Conservation (phyloP, 2,888 invertebrate species). For the Phragmatobia fuliginosa region DNA sequence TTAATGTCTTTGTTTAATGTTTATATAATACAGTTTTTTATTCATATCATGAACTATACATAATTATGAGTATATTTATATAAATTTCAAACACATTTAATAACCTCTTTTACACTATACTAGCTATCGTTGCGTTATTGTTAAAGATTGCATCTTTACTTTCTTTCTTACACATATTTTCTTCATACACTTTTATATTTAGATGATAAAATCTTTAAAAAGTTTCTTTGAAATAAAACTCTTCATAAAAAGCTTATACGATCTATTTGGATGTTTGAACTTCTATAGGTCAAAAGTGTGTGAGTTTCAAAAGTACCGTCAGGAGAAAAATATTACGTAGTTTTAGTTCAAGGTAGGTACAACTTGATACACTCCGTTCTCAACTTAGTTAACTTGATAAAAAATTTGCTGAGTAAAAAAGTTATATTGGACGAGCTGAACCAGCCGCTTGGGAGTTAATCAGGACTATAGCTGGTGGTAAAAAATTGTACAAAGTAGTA, state of each 20-base stretch:
- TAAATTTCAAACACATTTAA: too few species aligned
- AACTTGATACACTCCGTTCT: conserved; percentile 1
- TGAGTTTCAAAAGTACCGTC: neutral
- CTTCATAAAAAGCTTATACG: too few species aligned
- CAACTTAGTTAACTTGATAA: conserved; percentile 17
- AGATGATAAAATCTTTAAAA: neutral
- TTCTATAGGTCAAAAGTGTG: neutral
- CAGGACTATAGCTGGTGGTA: conserved; percentile 34
- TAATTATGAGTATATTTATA: too few species aligned
- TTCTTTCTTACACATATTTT: neutral
- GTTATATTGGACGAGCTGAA: conserved; percentile 30
- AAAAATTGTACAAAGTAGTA: conserved; percentile 35
- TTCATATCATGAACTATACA: too few species aligned
- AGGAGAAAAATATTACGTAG: neutral
- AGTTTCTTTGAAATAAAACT: too few species aligned
- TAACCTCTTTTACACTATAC: too few species aligned
- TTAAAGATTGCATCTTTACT: too few species aligned
- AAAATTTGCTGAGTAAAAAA: conserved; percentile 33
- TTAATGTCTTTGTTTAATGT: too few species aligned
- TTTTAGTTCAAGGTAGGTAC: neutral
- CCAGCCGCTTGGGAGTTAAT: conserved; percentile 45
- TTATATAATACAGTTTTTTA: too few species aligned
- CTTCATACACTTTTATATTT: too few species aligned
- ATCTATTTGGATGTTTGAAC: neutral
- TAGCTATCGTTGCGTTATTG: too few species aligned